Conservation (phyloP, 1,140 invertebrate genomes). For the Pogonomyrmex californicus region DNA sequence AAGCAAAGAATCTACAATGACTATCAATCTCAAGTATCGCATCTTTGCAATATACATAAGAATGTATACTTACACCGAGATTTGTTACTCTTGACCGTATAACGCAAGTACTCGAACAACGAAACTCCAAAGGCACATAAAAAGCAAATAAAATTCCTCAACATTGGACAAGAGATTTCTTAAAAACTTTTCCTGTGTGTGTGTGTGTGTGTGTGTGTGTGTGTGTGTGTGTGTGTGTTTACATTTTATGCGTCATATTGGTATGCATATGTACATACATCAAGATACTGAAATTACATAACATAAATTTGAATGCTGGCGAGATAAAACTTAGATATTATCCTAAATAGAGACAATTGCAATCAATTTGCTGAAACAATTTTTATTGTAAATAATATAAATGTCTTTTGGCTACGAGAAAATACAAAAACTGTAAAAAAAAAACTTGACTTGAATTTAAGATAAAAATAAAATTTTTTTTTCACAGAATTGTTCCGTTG, state of each 20-base stretch:
- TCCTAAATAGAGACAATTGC: background rate
- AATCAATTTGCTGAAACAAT: slow-evolving; percentile 1
- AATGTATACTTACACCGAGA: slow-evolving; percentile 15
- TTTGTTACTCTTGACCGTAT: slow-evolving; percentile 44
- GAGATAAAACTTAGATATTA: background rate
- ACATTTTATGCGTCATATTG: slow-evolving; percentile 41
- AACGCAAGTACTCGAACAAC: slow-evolving; percentile 20
- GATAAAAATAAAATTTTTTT: slow-evolving; percentile 7
- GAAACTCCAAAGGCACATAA: slow-evolving; percentile 43
- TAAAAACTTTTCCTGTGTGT: slow-evolving; percentile 32
- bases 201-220: too few relatives aligned
- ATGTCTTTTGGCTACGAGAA: background rate
- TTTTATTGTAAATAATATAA: background rate
- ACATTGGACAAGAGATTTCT: slow-evolving; percentile 14
- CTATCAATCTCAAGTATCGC: slow-evolving; percentile 29
- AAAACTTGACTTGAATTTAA: slow-evolving; percentile 17
- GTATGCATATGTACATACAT: slow-evolving; percentile 13
- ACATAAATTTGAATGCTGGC: background rate
- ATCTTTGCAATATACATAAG: slow-evolving; percentile 33
- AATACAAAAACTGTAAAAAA: background rate
- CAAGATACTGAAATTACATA: background rate
- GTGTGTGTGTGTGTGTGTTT: background rate
- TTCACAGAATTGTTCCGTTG: slow-evolving; percentile 24
- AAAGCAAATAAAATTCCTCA: slow-evolving; percentile 41
- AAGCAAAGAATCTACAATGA: slow-evolving; percentile 1